Evolutionary conservation across 92 coral and sea anemone genomes (phyloP).

Genomic region (Chrysogorgia sp.): DNA sequence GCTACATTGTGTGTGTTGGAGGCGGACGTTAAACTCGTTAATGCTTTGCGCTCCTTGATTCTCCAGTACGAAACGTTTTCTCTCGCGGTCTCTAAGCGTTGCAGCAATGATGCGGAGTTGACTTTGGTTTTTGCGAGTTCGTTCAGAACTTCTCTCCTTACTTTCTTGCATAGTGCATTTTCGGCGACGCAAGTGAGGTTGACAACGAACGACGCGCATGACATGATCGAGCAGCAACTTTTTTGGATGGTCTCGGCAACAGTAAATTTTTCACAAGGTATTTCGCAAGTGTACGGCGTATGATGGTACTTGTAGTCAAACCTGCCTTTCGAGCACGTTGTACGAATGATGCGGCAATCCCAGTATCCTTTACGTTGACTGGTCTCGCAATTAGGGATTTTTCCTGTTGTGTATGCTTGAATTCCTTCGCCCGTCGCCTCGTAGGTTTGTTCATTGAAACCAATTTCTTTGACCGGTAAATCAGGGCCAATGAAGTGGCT

Average conservation of each 20-base stretch:
- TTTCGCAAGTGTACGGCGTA: constrained; percentile 62
- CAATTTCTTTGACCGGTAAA: no score
- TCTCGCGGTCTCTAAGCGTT: constrained; percentile 45
- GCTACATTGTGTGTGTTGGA: constrained; percentile 48
- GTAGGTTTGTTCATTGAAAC: no score
- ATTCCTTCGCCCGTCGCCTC: no score
- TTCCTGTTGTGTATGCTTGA: not conserved
- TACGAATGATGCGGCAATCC: constrained; percentile 28
- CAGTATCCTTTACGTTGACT: not conserved
- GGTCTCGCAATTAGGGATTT: not conserved
- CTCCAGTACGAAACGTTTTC: constrained; percentile 45
- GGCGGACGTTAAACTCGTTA: constrained; percentile 51
- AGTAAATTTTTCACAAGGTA: constrained; percentile 62
- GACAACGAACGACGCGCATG: constrained; percentile 56
- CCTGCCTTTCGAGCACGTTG: constrained; percentile 33
- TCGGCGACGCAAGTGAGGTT: constrained; percentile 63
- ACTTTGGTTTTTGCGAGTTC: constrained; percentile 45
- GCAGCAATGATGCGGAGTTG: constrained; percentile 37
- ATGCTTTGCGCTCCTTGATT: constrained; percentile 51
- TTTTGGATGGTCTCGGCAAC: constrained; percentile 55
- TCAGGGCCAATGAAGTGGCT: not conserved
- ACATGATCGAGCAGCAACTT: constrained; percentile 61
- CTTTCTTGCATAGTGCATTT: constrained; percentile 62
- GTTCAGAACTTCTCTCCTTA: constrained; percentile 52
- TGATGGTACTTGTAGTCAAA: constrained; percentile 53